Evolutionary conservation across 2,888 invertebrate species (phyloP).

Genomic region (Harpagoxenus sublaevis): DNA sequence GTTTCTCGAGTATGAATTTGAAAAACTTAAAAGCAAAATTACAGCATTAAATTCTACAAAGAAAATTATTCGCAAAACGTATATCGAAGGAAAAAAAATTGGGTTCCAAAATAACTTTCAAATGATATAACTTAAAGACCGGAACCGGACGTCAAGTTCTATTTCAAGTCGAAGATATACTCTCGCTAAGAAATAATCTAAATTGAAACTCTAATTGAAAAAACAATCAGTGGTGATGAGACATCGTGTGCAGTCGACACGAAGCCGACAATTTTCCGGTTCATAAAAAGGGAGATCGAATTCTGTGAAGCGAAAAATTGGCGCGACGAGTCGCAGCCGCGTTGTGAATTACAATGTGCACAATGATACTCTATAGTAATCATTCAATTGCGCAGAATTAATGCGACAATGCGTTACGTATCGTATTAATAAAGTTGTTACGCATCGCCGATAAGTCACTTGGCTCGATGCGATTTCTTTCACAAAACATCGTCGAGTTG

Average conservation of each 20-base stretch:
- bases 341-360: neutral
- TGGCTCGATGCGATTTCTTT: neutral
- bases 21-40: too few species aligned
- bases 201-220: conserved; percentile 4
- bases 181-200: neutral
- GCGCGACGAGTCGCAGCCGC: neutral
- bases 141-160: neutral
- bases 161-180: neutral
- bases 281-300: conserved; percentile 41
- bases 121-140: neutral
- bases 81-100: neutral
- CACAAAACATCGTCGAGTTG: neutral
- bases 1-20: too few species aligned
- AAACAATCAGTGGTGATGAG: neutral
- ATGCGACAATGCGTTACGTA: conserved; percentile 4
- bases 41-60: neutral
- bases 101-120: neutral
- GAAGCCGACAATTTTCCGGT: conserved; percentile 19
- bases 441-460: conserved; percentile 1
- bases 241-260: neutral
- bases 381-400: conserved; percentile 33
- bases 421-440: conserved; percentile 35
- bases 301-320: conserved; percentile 41
- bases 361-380: conserved; percentile 1
- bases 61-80: neutral